These are phyloP conservation scores for Conomelus anceps DNA, from an alignment of 2,888 invertebrate genomes.

Conservation along the genomic window DNA sequence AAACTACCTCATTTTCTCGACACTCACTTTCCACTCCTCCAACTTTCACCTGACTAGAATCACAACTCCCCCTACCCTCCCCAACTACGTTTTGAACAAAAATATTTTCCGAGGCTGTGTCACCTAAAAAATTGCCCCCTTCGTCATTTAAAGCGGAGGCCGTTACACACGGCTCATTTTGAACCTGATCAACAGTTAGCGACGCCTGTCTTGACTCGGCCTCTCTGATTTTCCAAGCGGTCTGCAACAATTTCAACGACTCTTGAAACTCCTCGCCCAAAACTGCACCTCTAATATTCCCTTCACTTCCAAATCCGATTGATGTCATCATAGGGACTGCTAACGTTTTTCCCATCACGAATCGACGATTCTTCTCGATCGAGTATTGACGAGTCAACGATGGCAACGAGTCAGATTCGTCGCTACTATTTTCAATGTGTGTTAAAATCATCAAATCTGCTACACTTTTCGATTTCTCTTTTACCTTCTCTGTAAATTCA, in stretches of 20 bases:
- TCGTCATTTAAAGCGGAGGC: constrained; percentile 10
- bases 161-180: background rate
- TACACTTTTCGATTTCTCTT: constrained; percentile 58
- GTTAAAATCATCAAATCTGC: constrained; percentile 61
- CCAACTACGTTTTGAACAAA: too few relatives aligned
- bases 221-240: constrained; percentile 32
- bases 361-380: constrained; percentile 39
- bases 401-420: constrained; percentile 44
- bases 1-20: background rate
- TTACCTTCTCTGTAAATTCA: constrained; percentile 52
- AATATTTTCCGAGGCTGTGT: constrained; percentile 39
- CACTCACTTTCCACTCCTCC: background rate
- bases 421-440: constrained; percentile 56
- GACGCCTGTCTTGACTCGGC: constrained; percentile 21
- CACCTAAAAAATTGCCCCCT: constrained; percentile 39
- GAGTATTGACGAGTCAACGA: constrained; percentile 34
- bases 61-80: too few relatives aligned
- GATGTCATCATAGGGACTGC: constrained; percentile 36
- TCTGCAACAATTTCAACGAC: constrained; percentile 45
- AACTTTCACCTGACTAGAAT: too few relatives aligned
- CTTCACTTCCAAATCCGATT: constrained; percentile 48
- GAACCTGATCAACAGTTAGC: constrained; percentile 2
- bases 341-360: background rate
- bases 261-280: constrained; percentile 50
- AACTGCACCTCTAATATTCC: constrained; percentile 47